Evolutionary conservation across 2,113 vertebrate genomes (phyloP), one percentile per base, ranked within the genome.

Genomic region (Speoplatyrhinus poulsoni): DNA sequence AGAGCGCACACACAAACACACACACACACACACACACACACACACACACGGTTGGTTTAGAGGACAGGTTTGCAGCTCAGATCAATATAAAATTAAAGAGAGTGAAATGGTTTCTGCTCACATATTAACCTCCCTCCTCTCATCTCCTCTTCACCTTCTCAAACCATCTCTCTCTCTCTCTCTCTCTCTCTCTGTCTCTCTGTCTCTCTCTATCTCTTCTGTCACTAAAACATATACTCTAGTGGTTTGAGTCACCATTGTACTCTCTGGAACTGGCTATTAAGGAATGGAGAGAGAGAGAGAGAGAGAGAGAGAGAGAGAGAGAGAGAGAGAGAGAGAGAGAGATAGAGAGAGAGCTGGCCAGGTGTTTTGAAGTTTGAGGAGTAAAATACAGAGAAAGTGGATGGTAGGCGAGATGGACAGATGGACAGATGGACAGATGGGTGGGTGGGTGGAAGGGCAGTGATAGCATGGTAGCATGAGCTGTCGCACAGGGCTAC

Each of bases 11-110:
- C 26, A 26, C 26, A 26, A 1, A 3, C 26, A 26, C 58, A 60
- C 46, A 62, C n/a, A 62, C 60, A 62, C 62, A 65, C 62, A 65
- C 62, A 65, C 62, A 65, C 62, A 65, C 68, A 79, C 32, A 57
- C 63, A 59, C 72, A 55, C 12, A 68, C 66, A 60, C 48, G 55
- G 16, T 7, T 4, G 46, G 48, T 53, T 66, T 58, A 72, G 64
- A 66, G 54, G 55, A 79, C 71, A 70, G 70, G 70, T 73, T 79
- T 79, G 62, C 71, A 61, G 74, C 80, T 84, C 66, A 53, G 80
- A 92, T 92, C 92, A 89, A 93, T 92, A 92, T 56, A 92, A 91
- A 92, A 91, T 92, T 91, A 92, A 92, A 90, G 84, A 73, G 82
- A 74, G 80, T 65, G 86, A 87, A 90, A 92, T 92, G 85, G 88